Evolutionary conservation across 2,113 vertebrate species (phyloP).

Genomic region (Seriola dumerili): DNA sequence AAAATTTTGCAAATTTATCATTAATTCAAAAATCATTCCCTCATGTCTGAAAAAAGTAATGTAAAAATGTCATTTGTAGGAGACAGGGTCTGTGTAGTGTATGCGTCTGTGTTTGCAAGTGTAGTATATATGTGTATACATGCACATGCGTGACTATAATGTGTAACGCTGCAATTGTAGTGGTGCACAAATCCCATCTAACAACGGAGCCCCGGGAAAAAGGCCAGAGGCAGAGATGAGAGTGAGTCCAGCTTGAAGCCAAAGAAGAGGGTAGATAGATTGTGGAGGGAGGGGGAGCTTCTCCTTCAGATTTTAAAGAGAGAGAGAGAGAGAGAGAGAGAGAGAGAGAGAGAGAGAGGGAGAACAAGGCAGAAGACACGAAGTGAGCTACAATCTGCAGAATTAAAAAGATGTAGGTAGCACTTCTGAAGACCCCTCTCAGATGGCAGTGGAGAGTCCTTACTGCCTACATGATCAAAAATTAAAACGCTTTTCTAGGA

Average conservation of each 20-base stretch:
- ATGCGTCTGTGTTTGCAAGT: constrained; percentile 25
- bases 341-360: not conserved
- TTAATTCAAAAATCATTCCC: not conserved
- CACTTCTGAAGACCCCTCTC: constrained; percentile 51
- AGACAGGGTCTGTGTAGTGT: not conserved
- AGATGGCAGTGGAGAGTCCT: constrained; percentile 59
- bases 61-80: constrained; percentile 18
- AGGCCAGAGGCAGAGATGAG: constrained; percentile 79
- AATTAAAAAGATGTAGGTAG: constrained; percentile 62
- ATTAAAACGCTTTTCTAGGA: constrained; percentile 61
- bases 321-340: constrained; percentile 13
- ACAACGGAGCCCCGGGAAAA: constrained; percentile 79
- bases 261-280: constrained; percentile 61
- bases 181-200: constrained; percentile 81
- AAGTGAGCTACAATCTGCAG: not conserved
- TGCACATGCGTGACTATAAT: constrained; percentile 44
- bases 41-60: not conserved
- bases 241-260: constrained; percentile 76
- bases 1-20: not conserved
- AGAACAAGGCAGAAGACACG: constrained; percentile 33
- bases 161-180: constrained; percentile 64
- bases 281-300: constrained; percentile 33
- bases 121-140: constrained; percentile 21
- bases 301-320: constrained; percentile 46
- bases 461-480: constrained; percentile 67